phyloP scores from a whole-genome alignment of 2,797 vertebrate species.

The Hephaestus fuliginosus region DNA sequence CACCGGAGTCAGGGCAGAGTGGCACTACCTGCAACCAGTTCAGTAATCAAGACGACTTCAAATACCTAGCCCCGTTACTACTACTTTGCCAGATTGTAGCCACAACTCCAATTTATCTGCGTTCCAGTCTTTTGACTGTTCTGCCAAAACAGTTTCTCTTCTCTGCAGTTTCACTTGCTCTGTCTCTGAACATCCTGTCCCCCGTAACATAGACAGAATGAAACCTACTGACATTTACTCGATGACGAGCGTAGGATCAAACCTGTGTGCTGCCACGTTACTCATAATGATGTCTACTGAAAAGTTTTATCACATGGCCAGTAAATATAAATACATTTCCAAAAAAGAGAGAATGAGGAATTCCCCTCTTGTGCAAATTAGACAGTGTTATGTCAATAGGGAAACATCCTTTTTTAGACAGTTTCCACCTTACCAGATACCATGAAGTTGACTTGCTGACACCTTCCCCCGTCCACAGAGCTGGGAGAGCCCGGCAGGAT shows the following conservation, averaged over 20 bases:
- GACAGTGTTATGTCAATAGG: background rate
- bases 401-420: background rate
- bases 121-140: no score
- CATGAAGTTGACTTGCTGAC: constrained; percentile 80
- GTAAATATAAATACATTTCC: no score
- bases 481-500: constrained; percentile 74
- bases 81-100: no score
- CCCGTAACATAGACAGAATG: background rate
- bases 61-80: no score
- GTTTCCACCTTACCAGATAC: constrained; percentile 77
- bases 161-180: no score
- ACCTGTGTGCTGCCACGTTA: background rate
- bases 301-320: background rate
- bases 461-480: constrained; percentile 37
- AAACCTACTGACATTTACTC: background rate
- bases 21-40: no score
- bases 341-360: no score
- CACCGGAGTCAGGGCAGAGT: no score
- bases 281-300: background rate
- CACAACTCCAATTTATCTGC: no score
- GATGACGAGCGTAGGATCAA: background rate
- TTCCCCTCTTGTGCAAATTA: background rate
- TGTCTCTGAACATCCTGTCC: no score
- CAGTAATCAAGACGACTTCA: no score
- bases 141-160: no score